A percentile compares a stretch with the other conserved stretches of the same genome.
These are phyloP conservation scores for Nerophis ophidion DNA, from an alignment of 2,113 vertebrate species.

Conservation along the genomic window DNA sequence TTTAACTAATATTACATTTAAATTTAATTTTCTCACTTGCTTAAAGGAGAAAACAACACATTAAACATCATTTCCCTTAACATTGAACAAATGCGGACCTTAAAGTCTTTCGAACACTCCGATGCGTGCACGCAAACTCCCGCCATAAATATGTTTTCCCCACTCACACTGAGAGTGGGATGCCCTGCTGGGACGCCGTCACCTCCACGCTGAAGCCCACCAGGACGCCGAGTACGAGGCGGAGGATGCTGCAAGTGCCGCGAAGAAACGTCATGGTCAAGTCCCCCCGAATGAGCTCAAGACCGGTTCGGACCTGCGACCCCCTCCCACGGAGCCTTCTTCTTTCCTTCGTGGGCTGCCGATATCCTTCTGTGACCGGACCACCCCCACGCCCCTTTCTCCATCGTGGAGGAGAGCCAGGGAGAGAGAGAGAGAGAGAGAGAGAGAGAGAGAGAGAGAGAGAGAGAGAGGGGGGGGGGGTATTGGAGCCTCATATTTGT, in stretches of 20 bases:
- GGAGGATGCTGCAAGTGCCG: conserved; percentile 55
- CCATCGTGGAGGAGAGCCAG: background rate
- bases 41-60: too few relatives aligned
- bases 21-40: too few relatives aligned
- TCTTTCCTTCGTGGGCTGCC: conserved; percentile 2
- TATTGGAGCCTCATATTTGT: too few relatives aligned
- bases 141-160: conserved; percentile 14
- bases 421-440: conserved; percentile 6
- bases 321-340: background rate
- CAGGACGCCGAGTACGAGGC: conserved; percentile 73
- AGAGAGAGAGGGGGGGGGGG: conserved; percentile 17
- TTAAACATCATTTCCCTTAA: too few relatives aligned
- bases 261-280: background rate
- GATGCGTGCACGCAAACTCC: background rate
- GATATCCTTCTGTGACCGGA: conserved; percentile 2
- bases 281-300: background rate
- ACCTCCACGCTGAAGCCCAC: conserved; percentile 72
- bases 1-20: too few relatives aligned
- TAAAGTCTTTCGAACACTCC: too few relatives aligned
- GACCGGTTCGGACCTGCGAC: background rate
- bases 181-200: conserved; percentile 88
- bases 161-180: conserved; percentile 86
- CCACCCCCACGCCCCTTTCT: conserved; percentile 1
- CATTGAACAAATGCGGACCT: too few relatives aligned
- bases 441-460: conserved; percentile 14